A percentile compares a stretch with the other conserved stretches of the same genome.
Conservation (phyloP, 2,888 invertebrate genomes). For the Cheilosia vulpina region DNA sequence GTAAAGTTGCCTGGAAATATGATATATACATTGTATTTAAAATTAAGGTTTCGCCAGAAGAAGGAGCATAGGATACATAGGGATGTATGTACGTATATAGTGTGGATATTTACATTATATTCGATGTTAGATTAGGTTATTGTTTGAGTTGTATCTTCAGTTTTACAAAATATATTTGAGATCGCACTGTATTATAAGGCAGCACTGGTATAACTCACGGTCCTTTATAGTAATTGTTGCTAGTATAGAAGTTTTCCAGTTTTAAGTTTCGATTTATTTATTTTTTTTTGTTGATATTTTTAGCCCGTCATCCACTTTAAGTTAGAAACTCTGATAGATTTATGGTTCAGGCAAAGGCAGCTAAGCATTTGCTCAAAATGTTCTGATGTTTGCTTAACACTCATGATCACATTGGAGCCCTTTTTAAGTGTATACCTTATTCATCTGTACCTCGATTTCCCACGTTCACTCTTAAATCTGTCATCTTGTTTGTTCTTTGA, state of each 20-base stretch:
- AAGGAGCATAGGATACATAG: slow-evolving; percentile 1
- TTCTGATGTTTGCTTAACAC: too few relatives aligned
- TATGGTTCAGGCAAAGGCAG: too few relatives aligned
- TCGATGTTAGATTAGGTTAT: too few relatives aligned
- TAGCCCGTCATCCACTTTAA: too few relatives aligned
- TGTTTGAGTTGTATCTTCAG: not conserved
- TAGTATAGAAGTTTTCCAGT: not conserved
- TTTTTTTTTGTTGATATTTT: too few relatives aligned
- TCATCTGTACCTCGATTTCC: too few relatives aligned
- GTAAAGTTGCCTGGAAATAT: slow-evolving; percentile 45
- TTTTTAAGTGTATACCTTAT: too few relatives aligned
- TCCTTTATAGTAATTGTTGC: slow-evolving; percentile 9
- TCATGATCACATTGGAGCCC: too few relatives aligned
- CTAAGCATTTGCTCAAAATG: too few relatives aligned
- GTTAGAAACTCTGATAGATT: too few relatives aligned
- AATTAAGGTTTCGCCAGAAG: slow-evolving; percentile 47
- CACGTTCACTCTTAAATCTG: too few relatives aligned
- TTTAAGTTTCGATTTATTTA: not conserved
- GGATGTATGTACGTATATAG: slow-evolving; percentile 4
- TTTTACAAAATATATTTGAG: not conserved
- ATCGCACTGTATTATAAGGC: slow-evolving; percentile 54
- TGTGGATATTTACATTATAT: slow-evolving; percentile 12
- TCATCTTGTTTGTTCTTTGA: too few relatives aligned
- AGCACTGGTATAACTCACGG: slow-evolving; percentile 37
- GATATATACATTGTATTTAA: slow-evolving; percentile 35